phyloP scores from a whole-genome alignment of 1,140 invertebrate genomes.

The Medauroidea extradentata region DNA sequence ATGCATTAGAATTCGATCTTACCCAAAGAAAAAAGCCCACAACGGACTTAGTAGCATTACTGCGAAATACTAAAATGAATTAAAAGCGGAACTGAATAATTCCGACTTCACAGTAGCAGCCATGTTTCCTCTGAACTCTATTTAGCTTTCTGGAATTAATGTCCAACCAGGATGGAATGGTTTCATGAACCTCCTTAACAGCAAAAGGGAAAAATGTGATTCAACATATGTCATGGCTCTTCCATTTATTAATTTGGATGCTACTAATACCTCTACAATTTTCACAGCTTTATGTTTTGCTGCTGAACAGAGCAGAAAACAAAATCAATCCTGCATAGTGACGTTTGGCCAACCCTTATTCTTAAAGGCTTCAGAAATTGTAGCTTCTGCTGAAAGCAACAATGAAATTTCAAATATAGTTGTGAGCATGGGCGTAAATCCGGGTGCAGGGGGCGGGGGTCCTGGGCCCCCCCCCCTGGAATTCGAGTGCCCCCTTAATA shows the following conservation, averaged over 20 bases:
- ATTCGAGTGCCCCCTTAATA: no score
- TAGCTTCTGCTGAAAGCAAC: no score
- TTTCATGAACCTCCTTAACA: conserved; percentile 21
- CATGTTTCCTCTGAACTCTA: neutral
- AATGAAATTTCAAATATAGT: no score
- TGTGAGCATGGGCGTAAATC: no score
- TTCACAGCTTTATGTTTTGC: no score
- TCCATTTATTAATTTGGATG: conserved; percentile 27
- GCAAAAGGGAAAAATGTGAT: conserved; percentile 10
- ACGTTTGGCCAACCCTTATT: no score
- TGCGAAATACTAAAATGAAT: neutral
- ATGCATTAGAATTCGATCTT: neutral
- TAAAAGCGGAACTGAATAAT: neutral
- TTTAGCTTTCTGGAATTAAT: neutral
- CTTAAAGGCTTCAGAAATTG: no score
- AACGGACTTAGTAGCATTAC: neutral
- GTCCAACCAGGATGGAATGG: conserved; percentile 21
- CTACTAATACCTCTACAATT: no score
- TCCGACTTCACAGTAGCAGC: neutral
- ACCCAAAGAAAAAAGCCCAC: neutral
- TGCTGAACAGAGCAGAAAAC: no score
- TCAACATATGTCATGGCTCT: conserved; percentile 13
- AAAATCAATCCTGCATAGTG: no score
- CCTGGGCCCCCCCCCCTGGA: no score
- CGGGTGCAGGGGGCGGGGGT: no score